These are phyloP conservation scores for Oryzias javanicus DNA, from an alignment of 2,113 vertebrate species.

Conservation along the genomic window DNA sequence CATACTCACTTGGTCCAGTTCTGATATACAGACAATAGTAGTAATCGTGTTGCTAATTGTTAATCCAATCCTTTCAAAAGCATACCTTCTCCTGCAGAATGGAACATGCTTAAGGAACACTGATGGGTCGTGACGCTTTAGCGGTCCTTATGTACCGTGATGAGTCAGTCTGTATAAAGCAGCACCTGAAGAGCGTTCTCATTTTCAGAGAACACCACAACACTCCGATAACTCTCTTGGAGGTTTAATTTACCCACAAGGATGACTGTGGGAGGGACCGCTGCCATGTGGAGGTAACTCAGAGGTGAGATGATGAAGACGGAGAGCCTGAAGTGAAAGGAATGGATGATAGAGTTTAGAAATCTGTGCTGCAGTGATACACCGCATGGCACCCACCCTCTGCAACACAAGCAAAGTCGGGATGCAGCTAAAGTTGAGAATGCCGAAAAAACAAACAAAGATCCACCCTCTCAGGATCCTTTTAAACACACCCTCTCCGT, in stretches of 20 bases:
- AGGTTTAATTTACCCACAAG: constrained; percentile 36
- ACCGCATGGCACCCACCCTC: constrained; percentile 21
- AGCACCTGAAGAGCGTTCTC: no score
- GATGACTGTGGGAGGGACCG: background rate
- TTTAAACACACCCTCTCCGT: constrained; percentile 18
- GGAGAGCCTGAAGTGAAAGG: constrained; percentile 15
- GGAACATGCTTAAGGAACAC: no score
- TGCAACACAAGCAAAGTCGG: constrained; percentile 1
- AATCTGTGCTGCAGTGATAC: constrained; percentile 17
- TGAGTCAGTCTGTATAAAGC: no score
- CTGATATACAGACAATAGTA: no score
- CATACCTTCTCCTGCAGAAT: no score
- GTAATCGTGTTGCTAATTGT: no score
- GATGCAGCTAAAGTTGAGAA: constrained; percentile 17
- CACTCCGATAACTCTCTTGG: constrained; percentile 7
- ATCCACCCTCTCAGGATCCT: constrained; percentile 21
- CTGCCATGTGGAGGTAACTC: constrained; percentile 14
- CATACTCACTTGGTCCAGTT: no score
- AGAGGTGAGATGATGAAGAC: constrained; percentile 15
- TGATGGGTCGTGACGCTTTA: no score
- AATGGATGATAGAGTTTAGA: constrained; percentile 27
- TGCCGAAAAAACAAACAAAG: constrained; percentile 9
- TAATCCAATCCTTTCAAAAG: no score
- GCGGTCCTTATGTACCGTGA: no score
- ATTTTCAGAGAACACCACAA: constrained; percentile 5